Conservation (phyloP, 2,113 vertebrate genomes). For the Stercorarius parasiticus region DNA sequence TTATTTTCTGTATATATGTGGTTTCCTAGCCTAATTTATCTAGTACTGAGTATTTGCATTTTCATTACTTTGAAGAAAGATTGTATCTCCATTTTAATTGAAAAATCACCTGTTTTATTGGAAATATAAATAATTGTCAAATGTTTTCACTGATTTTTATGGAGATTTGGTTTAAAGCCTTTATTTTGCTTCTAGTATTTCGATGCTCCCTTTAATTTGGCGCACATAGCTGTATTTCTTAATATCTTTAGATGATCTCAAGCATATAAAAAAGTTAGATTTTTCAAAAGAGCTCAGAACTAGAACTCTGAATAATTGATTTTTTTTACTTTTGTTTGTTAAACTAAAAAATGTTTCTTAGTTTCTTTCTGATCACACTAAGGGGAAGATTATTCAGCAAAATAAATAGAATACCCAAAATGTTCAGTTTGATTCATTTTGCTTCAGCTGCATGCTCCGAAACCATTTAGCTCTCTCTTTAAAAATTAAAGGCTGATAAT, state of each 20-base stretch:
- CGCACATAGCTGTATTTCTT: background rate
- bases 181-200: constrained; percentile 1
- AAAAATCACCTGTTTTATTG: constrained; percentile 31
- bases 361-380: constrained; percentile 25
- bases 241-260: constrained; percentile 29
- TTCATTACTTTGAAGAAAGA: constrained; percentile 44
- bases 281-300: constrained; percentile 33
- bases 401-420: background rate
- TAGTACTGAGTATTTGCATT: constrained; percentile 4
- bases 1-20: constrained; percentile 29
- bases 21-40: constrained; percentile 32
- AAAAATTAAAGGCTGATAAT: background rate
- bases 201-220: constrained; percentile 3
- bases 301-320: constrained; percentile 33
- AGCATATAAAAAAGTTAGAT: constrained; percentile 18
- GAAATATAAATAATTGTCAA: constrained; percentile 18
- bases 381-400: constrained; percentile 17
- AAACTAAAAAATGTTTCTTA: constrained; percentile 10
- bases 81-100: constrained; percentile 39
- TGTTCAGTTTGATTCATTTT: constrained; percentile 19
- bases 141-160: background rate
- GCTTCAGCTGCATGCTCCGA: background rate
- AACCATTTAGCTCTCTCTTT: constrained; percentile 14
- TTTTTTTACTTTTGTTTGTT: background rate
- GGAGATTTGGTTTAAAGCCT: constrained; percentile 17